Base-by-base conservation (phyloP, 2,113 vertebrate species). In the Rhinolophus sinicus region DNA sequence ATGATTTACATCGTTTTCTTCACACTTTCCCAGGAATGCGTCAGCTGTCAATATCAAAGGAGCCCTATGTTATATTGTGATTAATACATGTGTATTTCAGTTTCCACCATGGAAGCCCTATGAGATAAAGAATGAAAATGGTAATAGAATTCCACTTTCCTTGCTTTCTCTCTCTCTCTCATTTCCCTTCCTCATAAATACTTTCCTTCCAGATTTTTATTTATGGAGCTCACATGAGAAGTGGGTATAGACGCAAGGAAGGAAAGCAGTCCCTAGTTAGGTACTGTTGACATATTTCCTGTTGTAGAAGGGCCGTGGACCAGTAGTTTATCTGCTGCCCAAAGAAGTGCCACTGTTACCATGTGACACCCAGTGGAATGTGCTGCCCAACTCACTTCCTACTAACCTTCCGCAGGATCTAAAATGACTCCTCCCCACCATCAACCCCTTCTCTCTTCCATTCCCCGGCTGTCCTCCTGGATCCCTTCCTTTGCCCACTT, bases 351-450 rank as follows among this genome's bases (percentile, higher is more conserved):
- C 94, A 91, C 92, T 72, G 69, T 95, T 98, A 98, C 98, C 99
- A 99, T 98, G 98, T 99, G 99, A 98, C 98, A 98, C 97, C 90
- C 95, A 95, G 65, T 69, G 93, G 97, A 97, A 86, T 58, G 98
- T 54, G 91, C 98, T 98, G 96, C 97, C 98, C 83, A 73, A 92
- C 92, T 97, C 54, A 58, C 97, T 95, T 97, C 94, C 92, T 98
- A 97, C 98, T 99, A 98, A 98, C 97, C 98, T 88, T 97, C 88
- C 56, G 97, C 98, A 96, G 98, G 85, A 87, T 93, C 93, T 75
- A 28, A 96, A 94, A 69, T 2, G 30, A 54, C 80, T 94, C 86
- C 90, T 90, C 65, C 94, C 87, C 90, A 60, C 93, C 94, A 52
- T 90, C 9, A 38, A 24, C 92, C 60, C 60, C 11, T 2, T 82